These are phyloP conservation scores for Melanaphis sacchari DNA, from an alignment of 1,140 invertebrate species.

Conservation along the genomic window DNA sequence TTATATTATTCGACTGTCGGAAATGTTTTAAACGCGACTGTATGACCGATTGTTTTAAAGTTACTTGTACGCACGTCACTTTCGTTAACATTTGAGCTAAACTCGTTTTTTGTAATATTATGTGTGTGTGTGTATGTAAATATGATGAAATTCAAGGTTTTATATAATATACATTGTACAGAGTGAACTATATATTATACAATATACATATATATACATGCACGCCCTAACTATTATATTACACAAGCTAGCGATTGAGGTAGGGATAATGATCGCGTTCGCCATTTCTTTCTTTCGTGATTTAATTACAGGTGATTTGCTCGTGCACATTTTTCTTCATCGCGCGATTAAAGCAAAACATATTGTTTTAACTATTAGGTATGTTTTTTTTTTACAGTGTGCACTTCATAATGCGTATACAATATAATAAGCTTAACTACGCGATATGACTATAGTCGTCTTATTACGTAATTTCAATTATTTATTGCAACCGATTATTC, in stretches of 20 bases:
- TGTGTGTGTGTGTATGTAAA: background rate
- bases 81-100: background rate
- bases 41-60: background rate
- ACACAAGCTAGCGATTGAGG: background rate
- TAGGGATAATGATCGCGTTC: background rate
- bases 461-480: background rate
- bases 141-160: background rate
- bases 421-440: background rate
- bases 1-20: background rate
- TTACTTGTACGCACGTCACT: background rate
- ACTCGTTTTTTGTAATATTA: background rate
- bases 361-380: background rate
- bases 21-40: background rate
- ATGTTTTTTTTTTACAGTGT: background rate
- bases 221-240: background rate
- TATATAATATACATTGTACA: background rate
- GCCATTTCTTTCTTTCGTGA: background rate
- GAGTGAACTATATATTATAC: background rate
- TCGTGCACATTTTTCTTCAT: background rate
- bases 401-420: background rate
- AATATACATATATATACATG: background rate
- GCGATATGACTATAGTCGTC: background rate
- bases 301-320: background rate
- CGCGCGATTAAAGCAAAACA: background rate
- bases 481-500: background rate